phyloP scores from a whole-genome alignment of 1,140 invertebrate genomes.

The Hermetia illucens region DNA sequence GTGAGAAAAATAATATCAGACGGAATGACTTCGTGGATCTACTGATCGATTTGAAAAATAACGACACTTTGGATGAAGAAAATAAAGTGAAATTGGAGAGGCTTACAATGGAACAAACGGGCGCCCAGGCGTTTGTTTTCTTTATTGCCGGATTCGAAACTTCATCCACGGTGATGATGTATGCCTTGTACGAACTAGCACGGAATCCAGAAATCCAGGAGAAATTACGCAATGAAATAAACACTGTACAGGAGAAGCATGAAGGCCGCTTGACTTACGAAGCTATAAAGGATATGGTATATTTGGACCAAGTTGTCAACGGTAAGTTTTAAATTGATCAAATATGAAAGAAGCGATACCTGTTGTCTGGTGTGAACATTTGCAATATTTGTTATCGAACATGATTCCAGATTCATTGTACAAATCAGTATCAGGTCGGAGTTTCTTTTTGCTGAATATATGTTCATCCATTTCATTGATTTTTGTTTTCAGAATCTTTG shows the following conservation, averaged over 20 bases:
- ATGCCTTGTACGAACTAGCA: conserved; percentile 26
- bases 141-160: conserved; percentile 29
- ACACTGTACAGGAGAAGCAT: conserved; percentile 30
- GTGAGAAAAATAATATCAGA: conserved; percentile 26
- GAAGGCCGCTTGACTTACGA: conserved; percentile 30
- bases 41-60: conserved; percentile 29
- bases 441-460: no score
- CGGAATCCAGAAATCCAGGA: conserved; percentile 20
- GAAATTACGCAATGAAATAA: conserved; percentile 25
- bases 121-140: neutral
- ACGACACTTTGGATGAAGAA: conserved; percentile 17
- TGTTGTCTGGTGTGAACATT: no score
- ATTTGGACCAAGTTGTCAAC: no score
- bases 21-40: conserved; percentile 35
- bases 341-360: no score
- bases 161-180: conserved; percentile 14
- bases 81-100: conserved; percentile 16
- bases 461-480: no score
- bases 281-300: no score
- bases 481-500: conserved; percentile 45
- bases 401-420: no score
- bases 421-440: conserved; percentile 3
- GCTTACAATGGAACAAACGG: conserved; percentile 17
- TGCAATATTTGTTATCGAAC: no score
- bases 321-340: no score